These are phyloP conservation scores for Boulengeromyrus knoepffleri DNA, from an alignment of 2,113 vertebrate species.

Conservation along the genomic window DNA sequence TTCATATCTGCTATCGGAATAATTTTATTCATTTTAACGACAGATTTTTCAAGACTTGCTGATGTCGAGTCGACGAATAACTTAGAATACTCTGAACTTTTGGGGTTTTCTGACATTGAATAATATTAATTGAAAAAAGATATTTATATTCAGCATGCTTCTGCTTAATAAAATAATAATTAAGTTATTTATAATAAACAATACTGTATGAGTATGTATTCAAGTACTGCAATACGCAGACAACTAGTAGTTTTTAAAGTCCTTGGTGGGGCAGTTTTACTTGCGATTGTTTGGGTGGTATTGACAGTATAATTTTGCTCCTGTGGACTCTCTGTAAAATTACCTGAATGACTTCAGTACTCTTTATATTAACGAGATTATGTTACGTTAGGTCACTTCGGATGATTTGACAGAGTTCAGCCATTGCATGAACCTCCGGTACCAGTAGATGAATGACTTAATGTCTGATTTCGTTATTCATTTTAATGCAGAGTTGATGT, in stretches of 20 bases:
- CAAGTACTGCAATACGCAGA: slow-evolving; percentile 71
- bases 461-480: neutral
- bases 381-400: slow-evolving; percentile 33
- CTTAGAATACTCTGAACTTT: slow-evolving; percentile 8
- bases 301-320: slow-evolving; percentile 44
- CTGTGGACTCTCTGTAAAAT: slow-evolving; percentile 41
- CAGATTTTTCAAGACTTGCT: slow-evolving; percentile 36
- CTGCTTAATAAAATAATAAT: slow-evolving; percentile 66
- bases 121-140: slow-evolving; percentile 40
- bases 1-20: neutral
- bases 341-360: slow-evolving; percentile 43
- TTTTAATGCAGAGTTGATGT: neutral
- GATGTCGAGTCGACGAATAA: slow-evolving; percentile 35
- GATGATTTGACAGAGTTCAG: slow-evolving; percentile 18
- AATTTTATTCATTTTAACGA: slow-evolving; percentile 36
- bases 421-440: slow-evolving; percentile 16
- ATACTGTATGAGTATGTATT: slow-evolving; percentile 72
- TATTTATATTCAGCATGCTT: slow-evolving; percentile 67
- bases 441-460: slow-evolving; percentile 3
- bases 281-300: slow-evolving; percentile 50
- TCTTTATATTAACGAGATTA: slow-evolving; percentile 46
- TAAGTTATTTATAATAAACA: slow-evolving; percentile 68
- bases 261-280: slow-evolving; percentile 54
- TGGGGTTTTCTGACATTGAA: neutral
- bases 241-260: slow-evolving; percentile 58